These are phyloP conservation scores for Anoplophora glabripennis DNA, from an alignment of 1,140 invertebrate species.

Conservation along the genomic window DNA sequence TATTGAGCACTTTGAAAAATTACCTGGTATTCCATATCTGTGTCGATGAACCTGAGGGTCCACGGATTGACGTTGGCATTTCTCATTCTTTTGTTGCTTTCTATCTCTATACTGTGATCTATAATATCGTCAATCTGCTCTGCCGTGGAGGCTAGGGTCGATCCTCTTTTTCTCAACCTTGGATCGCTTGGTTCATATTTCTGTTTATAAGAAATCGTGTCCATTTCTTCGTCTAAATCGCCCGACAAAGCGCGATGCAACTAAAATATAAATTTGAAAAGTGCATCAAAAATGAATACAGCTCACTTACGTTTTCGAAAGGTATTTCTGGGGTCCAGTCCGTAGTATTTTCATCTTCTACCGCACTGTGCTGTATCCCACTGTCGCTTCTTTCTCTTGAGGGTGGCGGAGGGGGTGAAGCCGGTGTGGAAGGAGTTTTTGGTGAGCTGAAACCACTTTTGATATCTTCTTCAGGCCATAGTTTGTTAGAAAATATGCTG, in stretches of 20 bases:
- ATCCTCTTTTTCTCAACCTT: conserved; percentile 22
- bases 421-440: conserved; percentile 51
- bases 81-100: conserved; percentile 88
- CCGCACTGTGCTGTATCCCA: conserved; percentile 49
- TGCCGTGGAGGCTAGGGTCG: conserved; percentile 38
- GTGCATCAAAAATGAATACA: not conserved
- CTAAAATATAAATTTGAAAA: conserved; percentile 27
- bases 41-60: conserved; percentile 81
- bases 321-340: conserved; percentile 91
- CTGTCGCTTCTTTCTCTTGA: conserved; percentile 45
- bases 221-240: conserved; percentile 42
- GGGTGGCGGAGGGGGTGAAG: conserved; percentile 43
- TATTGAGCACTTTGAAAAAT: not conserved
- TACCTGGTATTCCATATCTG: conserved; percentile 58
- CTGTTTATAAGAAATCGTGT: conserved; percentile 32
- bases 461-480: conserved; percentile 56
- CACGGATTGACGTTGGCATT: conserved; percentile 82
- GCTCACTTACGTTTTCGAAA: conserved; percentile 75
- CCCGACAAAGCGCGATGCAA: conserved; percentile 37
- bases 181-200: conserved; percentile 34
- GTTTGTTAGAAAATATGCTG: conserved; percentile 52
- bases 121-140: conserved; percentile 84
- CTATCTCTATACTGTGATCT: conserved; percentile 87
- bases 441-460: conserved; percentile 40
- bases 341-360: conserved; percentile 73